Base-by-base conservation (phyloP, 2,113 vertebrate species). In the Chloroceryle aenea region DNA sequence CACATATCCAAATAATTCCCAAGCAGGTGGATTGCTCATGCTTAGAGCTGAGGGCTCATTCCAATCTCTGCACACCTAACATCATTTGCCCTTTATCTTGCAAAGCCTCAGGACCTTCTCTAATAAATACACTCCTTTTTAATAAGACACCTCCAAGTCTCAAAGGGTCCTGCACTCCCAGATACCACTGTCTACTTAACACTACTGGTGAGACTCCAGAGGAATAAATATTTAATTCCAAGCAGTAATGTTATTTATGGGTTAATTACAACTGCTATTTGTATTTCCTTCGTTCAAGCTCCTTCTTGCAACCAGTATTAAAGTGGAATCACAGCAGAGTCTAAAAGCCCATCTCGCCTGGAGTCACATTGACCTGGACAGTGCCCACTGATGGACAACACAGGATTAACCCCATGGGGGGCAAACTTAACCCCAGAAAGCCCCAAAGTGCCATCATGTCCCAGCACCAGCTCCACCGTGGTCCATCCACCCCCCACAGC, bases 181-280 rank as follows among this genome's bases (percentile, higher is more conserved):
- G 68, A 45, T 72, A 93, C 32, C n/a, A n/a, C 62, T 18, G 18
- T 36, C 36, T 74, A 23, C 66, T 68, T n/a, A 36, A 50, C 2
- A 32, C 27, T 74, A 62, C 62, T 6, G 26, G 27, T 8, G 12
- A n/a, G 34, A 34, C 32, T 59, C 61, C 34, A 81, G 50, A 63
- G 55, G 36, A 91, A 83, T 73, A 74, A 73, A 67, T 77, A 88
- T 61, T 88, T 96, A 77, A 96, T 92, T 74, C 26, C 43, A 56
- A 10, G 4, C 23, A 55, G n/a, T 47, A 71, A 36, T 55, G 34
- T 43, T 63, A 74, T 92, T 91, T 73, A 78, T 38, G 56, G 21
- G 23, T 80, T 94, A 94, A 73, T 88, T 85, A 86, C 47, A 90
- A 87, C 2, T 4, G 32, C 14, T 1, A 1, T 40, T 40, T 40